Conservation (phyloP, 2,113 vertebrate species). For the Geothlypis trichas region DNA sequence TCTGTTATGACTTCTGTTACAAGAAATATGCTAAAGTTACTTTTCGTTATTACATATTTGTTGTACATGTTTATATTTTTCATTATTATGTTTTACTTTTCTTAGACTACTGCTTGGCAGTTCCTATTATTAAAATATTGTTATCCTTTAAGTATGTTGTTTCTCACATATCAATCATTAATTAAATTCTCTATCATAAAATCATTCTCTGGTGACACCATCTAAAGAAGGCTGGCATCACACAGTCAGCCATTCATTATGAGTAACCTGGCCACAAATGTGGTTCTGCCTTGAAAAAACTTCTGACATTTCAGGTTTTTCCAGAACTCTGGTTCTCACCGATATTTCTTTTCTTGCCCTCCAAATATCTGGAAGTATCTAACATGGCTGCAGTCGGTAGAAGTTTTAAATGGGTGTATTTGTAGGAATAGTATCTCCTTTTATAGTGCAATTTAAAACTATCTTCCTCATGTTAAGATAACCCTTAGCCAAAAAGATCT, state of each 20-base stretch:
- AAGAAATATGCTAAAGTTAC: neutral
- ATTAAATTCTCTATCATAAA: neutral
- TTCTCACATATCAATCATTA: neutral
- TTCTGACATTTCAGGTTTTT: neutral
- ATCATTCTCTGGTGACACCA: neutral
- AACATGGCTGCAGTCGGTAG: accelerated
- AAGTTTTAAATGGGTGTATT: neutral
- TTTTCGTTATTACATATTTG: neutral
- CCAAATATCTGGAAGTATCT: neutral
- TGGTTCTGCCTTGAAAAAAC: neutral
- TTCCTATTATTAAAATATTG: neutral
- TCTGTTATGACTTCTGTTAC: neutral
- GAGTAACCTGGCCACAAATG: neutral
- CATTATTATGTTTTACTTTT: neutral
- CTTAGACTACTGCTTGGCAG: neutral
- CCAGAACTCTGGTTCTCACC: neutral
- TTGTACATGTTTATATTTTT: neutral
- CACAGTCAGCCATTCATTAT: neutral
- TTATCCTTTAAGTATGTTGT: neutral
- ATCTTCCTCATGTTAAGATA: neutral
- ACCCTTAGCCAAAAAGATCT: neutral
- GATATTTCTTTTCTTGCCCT: neutral
- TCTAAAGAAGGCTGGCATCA: neutral
- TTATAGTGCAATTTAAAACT: neutral
- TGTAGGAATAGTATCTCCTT: neutral